Conservation (phyloP, 1,140 invertebrate species). For the Drosophila trapezifrons region DNA sequence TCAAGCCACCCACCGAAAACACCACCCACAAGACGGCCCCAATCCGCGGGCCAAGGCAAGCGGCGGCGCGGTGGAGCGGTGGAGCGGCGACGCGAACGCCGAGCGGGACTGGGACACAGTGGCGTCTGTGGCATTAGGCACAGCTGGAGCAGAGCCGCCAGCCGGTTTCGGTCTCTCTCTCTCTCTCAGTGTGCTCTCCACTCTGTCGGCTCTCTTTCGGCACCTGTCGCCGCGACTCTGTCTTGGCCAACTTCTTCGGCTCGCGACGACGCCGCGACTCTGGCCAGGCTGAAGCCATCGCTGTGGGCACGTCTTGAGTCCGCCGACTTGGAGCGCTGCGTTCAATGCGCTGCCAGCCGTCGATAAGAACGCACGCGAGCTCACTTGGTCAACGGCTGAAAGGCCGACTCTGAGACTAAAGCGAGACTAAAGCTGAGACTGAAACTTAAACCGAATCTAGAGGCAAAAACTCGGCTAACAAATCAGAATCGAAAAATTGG, state of each 20-base stretch:
- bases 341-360: conserved; percentile 77
- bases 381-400: conserved; percentile 7
- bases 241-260: conserved; percentile 70
- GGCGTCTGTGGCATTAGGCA: conserved; percentile 33
- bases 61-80: not conserved
- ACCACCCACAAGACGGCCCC: conserved; percentile 44
- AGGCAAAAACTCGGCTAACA: conserved; percentile 7
- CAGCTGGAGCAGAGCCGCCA: conserved; percentile 16
- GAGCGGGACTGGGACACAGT: conserved; percentile 33
- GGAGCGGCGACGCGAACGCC: too few relatives aligned
- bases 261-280: conserved; percentile 18
- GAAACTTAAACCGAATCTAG: not conserved
- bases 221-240: conserved; percentile 69
- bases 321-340: conserved; percentile 12
- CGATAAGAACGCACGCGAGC: conserved; percentile 76
- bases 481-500: conserved; percentile 19
- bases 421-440: not conserved
- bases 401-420: not conserved
- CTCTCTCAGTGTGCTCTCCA: not conserved
- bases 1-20: not conserved
- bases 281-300: conserved; percentile 25
- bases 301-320: conserved; percentile 63
- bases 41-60: conserved; percentile 30
- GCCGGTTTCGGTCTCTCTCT: conserved; percentile 26
- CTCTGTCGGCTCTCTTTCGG: conserved; percentile 27